These are phyloP conservation scores for Riparia riparia DNA, from an alignment of 2,113 vertebrate genomes.

Conservation along the genomic window DNA sequence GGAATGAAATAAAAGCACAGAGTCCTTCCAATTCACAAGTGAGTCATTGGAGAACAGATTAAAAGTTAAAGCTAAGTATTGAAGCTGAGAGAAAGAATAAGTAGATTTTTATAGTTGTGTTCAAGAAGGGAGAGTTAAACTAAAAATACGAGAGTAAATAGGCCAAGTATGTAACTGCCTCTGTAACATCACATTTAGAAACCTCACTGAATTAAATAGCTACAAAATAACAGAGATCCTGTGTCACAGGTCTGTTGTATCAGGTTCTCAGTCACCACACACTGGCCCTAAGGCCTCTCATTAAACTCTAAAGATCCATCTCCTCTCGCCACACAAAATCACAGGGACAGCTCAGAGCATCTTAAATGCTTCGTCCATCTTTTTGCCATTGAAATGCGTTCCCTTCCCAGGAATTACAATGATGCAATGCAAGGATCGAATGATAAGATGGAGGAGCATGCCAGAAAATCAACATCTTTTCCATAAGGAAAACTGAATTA, in stretches of 20 bases:
- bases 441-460: neutral
- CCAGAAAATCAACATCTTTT: neutral
- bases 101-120: neutral
- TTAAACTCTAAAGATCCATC: neutral
- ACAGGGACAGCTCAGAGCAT: neutral
- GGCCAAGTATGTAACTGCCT: neutral
- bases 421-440: rapidly evolving
- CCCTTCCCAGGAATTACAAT: neutral
- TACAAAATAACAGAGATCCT: neutral
- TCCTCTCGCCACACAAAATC: neutral
- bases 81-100: neutral
- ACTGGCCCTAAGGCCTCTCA: neutral
- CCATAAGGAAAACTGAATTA: neutral
- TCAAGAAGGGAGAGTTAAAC: neutral
- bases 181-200: neutral
- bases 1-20: neutral
- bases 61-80: neutral
- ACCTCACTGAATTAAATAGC: neutral
- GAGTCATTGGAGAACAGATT: neutral
- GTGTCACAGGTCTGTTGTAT: neutral
- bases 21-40: neutral
- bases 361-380: neutral
- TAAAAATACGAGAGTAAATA: neutral
- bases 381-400: neutral
- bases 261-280: rapidly evolving